A percentile compares a stretch with the other conserved stretches of the same genome.
These are phyloP conservation scores for Nipponia nippon DNA, from an alignment of 2,113 vertebrate genomes.

Conservation along the genomic window DNA sequence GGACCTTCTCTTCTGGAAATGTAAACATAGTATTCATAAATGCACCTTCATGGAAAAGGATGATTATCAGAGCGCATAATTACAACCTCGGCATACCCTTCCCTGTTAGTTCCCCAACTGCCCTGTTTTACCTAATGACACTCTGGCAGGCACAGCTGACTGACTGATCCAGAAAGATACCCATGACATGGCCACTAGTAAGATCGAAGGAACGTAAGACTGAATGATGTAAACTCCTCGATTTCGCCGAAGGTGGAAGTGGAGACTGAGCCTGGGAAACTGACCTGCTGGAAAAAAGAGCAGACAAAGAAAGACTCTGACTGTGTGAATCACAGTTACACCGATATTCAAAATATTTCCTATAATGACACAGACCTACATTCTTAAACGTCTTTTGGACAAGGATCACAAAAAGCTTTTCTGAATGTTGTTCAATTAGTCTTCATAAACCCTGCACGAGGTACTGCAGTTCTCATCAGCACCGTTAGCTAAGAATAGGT, in stretches of 20 bases:
- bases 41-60: background rate
- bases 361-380: background rate
- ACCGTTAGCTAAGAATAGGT: slow-evolving; percentile 48
- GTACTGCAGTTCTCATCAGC: background rate
- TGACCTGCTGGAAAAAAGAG: slow-evolving; percentile 80
- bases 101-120: background rate
- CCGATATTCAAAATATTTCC: background rate
- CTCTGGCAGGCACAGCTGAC: slow-evolving; percentile 93
- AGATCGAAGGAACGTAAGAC: slow-evolving; percentile 94
- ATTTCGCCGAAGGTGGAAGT: slow-evolving; percentile 89
- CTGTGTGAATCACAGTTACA: background rate
- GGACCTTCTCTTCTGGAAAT: background rate
- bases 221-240: slow-evolving; percentile 97
- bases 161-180: slow-evolving; percentile 99
- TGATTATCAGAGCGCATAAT: background rate
- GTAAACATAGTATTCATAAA: background rate
- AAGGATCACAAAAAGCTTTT: background rate
- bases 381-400: background rate
- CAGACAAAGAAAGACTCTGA: background rate
- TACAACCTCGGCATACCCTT: background rate
- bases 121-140: slow-evolving; percentile 83
- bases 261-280: slow-evolving; percentile 92
- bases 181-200: slow-evolving; percentile 98
- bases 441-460: background rate
- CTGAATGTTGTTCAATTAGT: background rate